phyloP scores from a whole-genome alignment of 2,888 invertebrate species.

The Macaria liturata region DNA sequence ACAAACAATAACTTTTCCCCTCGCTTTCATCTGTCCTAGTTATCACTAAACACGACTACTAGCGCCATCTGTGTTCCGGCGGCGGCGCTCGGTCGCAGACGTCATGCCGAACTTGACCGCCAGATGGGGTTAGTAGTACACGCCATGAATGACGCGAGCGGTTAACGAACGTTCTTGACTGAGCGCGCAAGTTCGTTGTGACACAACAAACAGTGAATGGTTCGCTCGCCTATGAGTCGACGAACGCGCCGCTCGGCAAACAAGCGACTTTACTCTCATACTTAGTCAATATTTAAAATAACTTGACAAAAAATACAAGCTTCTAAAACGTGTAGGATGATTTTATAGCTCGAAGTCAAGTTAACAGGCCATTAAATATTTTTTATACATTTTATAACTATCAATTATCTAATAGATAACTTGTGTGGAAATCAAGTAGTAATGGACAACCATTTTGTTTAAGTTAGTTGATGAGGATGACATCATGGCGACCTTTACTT shows the following conservation, averaged over 20 bases:
- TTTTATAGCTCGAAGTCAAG: conserved; percentile 2
- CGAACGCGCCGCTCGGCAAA: conserved; percentile 8
- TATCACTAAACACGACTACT: conserved; percentile 31
- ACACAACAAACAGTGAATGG: conserved; percentile 46
- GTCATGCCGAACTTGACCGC: conserved; percentile 81
- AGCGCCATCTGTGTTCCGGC: conserved; percentile 65
- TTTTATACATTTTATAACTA: conserved; percentile 3
- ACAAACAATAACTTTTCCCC: conserved; percentile 10
- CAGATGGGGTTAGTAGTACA: conserved; percentile 75
- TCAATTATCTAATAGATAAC: conserved; percentile 1
- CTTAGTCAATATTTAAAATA: conserved; percentile 4
- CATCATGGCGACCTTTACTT: conserved; percentile 45
- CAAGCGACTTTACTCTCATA: conserved; percentile 5
- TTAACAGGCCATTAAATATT: not conserved
- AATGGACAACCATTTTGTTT: too few species aligned
- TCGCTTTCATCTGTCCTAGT: conserved; percentile 31
- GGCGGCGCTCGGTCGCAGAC: conserved; percentile 52
- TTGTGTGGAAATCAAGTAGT: too few species aligned
- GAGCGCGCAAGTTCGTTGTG: conserved; percentile 69
- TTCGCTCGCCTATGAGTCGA: conserved; percentile 24
- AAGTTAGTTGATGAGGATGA: conserved; percentile 33
- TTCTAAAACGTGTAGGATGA: conserved; percentile 2
- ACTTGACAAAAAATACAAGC: not conserved
- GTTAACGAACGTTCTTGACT: conserved; percentile 83
- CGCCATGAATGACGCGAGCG: conserved; percentile 64